Evolutionary conservation across 2,797 vertebrate species (phyloP).

Genomic region (Peromyscus nudipes): DNA sequence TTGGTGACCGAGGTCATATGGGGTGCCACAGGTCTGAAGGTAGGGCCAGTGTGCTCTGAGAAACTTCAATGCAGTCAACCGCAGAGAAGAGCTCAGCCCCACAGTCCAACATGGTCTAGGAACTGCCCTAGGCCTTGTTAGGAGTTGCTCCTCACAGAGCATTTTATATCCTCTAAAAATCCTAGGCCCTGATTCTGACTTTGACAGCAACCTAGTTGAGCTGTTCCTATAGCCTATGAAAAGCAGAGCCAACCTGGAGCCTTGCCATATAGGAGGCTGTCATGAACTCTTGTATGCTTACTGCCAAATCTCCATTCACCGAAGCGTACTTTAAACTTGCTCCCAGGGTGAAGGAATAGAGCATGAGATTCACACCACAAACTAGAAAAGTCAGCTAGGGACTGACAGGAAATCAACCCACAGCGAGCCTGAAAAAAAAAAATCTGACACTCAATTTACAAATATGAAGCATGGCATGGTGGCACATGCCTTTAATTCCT

Average conservation of each 20-base stretch:
- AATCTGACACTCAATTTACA: neutral
- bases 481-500: neutral
- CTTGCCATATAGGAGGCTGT: neutral
- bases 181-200: constrained; percentile 77
- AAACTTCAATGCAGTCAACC: constrained; percentile 80
- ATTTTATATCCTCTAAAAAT: constrained; percentile 81
- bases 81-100: constrained; percentile 55
- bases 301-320: constrained; percentile 23
- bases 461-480: neutral
- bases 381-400: neutral
- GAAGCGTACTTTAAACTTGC: constrained; percentile 36
- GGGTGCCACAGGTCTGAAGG: constrained; percentile 76
- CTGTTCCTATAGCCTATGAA: constrained; percentile 69
- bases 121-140: neutral
- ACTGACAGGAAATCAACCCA: constrained; percentile 52
- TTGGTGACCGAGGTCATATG: constrained; percentile 91
- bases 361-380: neutral
- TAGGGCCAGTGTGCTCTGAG: constrained; percentile 80
- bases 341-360: neutral
- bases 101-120: constrained; percentile 57
- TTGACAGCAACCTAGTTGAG: constrained; percentile 78
- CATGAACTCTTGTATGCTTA: neutral
- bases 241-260: neutral
- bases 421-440: neutral
- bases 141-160: constrained; percentile 12